Percentiles rank a stretch among this genome's conserved stretches.
Evolutionary conservation across 2,888 invertebrate species (phyloP).

Genomic region (Chironomus tentans): DNA sequence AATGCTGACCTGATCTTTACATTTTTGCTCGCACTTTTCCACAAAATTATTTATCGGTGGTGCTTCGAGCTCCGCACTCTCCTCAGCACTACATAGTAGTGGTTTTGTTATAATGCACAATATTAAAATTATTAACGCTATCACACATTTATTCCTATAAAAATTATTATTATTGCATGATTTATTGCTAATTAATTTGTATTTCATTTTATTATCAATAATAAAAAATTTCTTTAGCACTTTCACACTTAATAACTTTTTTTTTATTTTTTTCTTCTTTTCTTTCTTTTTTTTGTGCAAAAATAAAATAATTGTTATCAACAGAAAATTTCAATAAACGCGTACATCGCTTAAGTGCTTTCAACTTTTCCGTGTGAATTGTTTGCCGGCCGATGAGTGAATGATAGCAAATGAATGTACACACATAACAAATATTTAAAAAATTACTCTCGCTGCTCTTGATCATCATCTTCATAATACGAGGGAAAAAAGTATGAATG

Average conservation of each 20-base stretch:
- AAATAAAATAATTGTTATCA: neutral
- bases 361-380: neutral
- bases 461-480: neutral
- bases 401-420: neutral
- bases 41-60: constrained; percentile 5
- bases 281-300: neutral
- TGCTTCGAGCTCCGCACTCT: neutral
- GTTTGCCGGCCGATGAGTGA: neutral
- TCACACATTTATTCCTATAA: constrained; percentile 12
- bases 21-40: constrained; percentile 15
- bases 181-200: constrained; percentile 18
- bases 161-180: constrained; percentile 12
- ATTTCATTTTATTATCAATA: constrained; percentile 15
- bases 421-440: neutral
- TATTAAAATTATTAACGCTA: constrained; percentile 6
- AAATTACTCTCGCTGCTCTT: neutral
- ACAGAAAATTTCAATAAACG: neutral
- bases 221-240: too few relatives aligned
- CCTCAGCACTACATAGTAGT: neutral
- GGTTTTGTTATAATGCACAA: neutral
- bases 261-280: neutral
- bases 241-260: neutral
- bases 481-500: too few relatives aligned
- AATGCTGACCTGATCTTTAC: constrained; percentile 15
- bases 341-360: neutral